Evolutionary conservation across 2,113 vertebrate genomes (phyloP), one percentile per base, ranked within the genome.

Genomic region (Paramisgurnus dabryanus): DNA sequence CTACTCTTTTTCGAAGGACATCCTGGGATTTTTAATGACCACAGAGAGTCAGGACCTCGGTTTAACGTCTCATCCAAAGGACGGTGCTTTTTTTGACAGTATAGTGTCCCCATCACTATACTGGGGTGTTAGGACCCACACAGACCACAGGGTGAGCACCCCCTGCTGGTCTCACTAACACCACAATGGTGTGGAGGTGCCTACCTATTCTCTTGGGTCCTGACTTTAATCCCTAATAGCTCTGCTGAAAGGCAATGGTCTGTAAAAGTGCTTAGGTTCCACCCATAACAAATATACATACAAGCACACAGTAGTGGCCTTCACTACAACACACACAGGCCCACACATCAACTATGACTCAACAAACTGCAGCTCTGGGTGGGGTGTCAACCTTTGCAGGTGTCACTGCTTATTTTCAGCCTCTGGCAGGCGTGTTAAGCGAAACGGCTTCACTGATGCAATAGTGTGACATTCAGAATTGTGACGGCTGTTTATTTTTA

Each of bases 401-500:
- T 81, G 88, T 88, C 84, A 85, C 53, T 50, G 79, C 86, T 90
- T 91, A 89, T 90, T 93, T 92, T 87, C 18, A 84, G 84, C 67
- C 67, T 74, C 87, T 86, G 76, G 84, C 63, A 70, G 81, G 87
- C 86, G 84, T 82, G 86, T 87, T 87, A 84, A 83, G 83, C 57
- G 81, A 89, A 82, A 86, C 83, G 81, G 76, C 61, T 83, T 81
- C 78, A 81, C 84, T 90, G 89, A 90, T 89, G 91, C 84, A 90
- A 89, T 84, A 85, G 70, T 61, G 74, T 39, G 53, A 79, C 86
- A 90, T 92, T 89, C 86, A 87, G 87, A 83, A 89, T 82, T 73
- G 85, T 89, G 80, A 72, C 67, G 55, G 4, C 84, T 92, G 90
- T 93, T 91, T 92, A 89, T 92, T 92, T 90, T 90, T 66, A 58